A percentile compares a stretch with the other conserved stretches of the same genome.
These are phyloP conservation scores for Dromas ardeola DNA, from an alignment of 2,113 vertebrate species.

Conservation along the genomic window DNA sequence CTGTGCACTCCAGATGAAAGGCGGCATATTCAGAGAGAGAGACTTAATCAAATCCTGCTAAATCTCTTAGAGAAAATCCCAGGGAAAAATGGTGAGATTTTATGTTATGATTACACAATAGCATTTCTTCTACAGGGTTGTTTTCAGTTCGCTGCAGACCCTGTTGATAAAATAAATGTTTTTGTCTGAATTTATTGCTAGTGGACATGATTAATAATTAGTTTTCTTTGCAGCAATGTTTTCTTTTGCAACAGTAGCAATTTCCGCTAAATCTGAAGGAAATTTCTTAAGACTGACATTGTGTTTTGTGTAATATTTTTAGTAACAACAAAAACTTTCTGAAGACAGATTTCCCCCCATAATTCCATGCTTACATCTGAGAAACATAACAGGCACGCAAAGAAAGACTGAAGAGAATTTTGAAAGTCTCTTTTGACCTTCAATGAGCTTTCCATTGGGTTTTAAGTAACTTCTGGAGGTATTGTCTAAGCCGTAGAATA, in stretches of 20 bases:
- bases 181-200: neutral
- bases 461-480: neutral
- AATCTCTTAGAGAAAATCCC: slow-evolving; percentile 92
- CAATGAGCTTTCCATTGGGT: neutral
- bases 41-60: slow-evolving; percentile 94
- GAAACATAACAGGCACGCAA: neutral
- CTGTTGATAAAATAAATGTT: neutral
- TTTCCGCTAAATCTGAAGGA: neutral
- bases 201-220: accelerated
- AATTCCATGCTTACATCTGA: neutral
- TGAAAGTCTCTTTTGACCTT: neutral
- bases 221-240: neutral
- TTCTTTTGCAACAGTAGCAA: neutral
- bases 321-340: neutral
- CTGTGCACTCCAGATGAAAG: slow-evolving; percentile 80
- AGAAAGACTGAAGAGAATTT: neutral
- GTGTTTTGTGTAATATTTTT: neutral
- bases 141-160: accelerated
- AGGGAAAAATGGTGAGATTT: slow-evolving; percentile 91
- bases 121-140: accelerated
- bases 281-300: neutral
- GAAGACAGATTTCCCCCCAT: neutral
- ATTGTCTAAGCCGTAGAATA: neutral
- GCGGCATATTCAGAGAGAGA: slow-evolving; percentile 86
- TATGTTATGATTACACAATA: accelerated